phyloP scores from a whole-genome alignment of 2,797 vertebrate genomes.

The Threskiornis aethiopicus region DNA sequence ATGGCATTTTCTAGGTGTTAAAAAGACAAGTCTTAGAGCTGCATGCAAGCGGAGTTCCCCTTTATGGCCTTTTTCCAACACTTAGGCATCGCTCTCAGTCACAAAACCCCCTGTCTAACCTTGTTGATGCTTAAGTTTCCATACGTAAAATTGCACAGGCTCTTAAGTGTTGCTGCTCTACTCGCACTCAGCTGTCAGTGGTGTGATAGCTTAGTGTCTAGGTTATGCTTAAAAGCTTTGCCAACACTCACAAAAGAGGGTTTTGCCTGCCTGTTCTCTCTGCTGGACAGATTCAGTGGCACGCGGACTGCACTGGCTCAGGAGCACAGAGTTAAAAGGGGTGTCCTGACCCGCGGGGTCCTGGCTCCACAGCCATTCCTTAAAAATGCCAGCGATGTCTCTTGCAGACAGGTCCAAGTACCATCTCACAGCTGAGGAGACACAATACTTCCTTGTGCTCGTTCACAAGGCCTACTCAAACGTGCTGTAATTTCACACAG shows the following conservation, averaged over 20 bases:
- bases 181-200: accelerated
- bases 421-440: not conserved
- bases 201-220: not conserved
- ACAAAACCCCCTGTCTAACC: not conserved
- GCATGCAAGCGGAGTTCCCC: not conserved
- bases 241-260: accelerated
- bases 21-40: not conserved
- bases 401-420: not conserved
- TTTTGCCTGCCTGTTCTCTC: accelerated
- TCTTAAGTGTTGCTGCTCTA: not conserved
- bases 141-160: accelerated
- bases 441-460: not conserved
- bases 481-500: not conserved
- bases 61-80: not conserved
- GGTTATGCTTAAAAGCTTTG: not conserved
- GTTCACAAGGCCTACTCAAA: not conserved
- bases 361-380: not conserved
- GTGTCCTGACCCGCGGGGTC: accelerated
- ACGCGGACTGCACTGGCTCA: accelerated
- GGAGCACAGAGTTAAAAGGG: not conserved
- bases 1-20: not conserved
- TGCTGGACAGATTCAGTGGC: not conserved
- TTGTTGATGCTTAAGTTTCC: not conserved
- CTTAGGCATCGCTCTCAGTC: not conserved
- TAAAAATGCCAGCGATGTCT: not conserved